Conservation (phyloP, 2,113 vertebrate genomes). For the Kobus ellipsiprymnus region DNA sequence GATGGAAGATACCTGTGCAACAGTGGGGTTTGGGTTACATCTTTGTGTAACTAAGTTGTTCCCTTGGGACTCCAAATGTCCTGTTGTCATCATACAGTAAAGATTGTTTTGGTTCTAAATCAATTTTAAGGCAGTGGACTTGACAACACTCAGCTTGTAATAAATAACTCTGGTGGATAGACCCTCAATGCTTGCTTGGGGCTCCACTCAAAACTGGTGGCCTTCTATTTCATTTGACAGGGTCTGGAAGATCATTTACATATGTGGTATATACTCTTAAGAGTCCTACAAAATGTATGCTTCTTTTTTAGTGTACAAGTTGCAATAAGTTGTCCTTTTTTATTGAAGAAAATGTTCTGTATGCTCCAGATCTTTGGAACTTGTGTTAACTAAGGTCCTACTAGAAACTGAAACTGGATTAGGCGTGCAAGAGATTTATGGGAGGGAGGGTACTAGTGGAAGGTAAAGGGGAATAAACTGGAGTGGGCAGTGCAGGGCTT, state of each 20-base stretch:
- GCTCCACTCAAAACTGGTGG: neutral
- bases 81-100: neutral
- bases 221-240: neutral
- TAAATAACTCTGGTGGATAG: neutral
- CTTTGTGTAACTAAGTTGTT: neutral
- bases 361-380: neutral
- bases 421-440: neutral
- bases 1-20: neutral
- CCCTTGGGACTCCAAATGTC: neutral
- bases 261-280: neutral
- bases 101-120: neutral
- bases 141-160: neutral
- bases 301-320: neutral
- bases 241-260: neutral
- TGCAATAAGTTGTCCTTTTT: neutral
- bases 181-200: neutral
- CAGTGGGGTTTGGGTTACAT: neutral
- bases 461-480: neutral
- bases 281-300: neutral
- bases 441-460: neutral
- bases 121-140: neutral
- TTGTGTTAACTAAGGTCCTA: neutral
- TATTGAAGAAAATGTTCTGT: neutral
- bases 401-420: neutral
- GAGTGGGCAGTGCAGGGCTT: neutral